Conservation (phyloP, 2,797 vertebrate genomes). For the Spinus pinus region DNA sequence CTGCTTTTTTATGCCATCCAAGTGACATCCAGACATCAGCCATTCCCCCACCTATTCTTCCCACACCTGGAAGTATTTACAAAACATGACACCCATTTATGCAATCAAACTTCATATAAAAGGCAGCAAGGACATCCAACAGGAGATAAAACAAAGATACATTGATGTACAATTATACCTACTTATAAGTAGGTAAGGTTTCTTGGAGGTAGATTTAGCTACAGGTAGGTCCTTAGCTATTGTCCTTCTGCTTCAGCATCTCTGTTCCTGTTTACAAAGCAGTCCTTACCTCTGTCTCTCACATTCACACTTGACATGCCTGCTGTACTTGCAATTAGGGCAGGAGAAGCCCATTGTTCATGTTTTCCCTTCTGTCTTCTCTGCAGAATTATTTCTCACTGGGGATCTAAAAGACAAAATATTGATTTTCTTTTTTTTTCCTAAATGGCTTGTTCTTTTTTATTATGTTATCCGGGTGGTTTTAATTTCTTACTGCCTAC, state of each 20-base stretch:
- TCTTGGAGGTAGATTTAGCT: slow-evolving; percentile 12
- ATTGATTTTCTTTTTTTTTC: slow-evolving; percentile 23
- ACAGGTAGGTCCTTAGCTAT: slow-evolving; percentile 24
- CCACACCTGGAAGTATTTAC: neutral
- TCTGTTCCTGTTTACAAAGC: slow-evolving; percentile 17
- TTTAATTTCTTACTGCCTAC: slow-evolving; percentile 61
- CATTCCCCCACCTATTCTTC: neutral
- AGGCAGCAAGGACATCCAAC: neutral
- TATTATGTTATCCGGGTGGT: slow-evolving; percentile 33
- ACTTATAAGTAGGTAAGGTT: neutral
- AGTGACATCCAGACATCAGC: neutral
- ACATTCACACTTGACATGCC: slow-evolving; percentile 48
- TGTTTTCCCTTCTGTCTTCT: slow-evolving; percentile 35
- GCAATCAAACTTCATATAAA: neutral
- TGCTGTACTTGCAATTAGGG: slow-evolving; percentile 59
- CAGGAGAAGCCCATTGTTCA: slow-evolving; percentile 37
- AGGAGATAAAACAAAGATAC: neutral
- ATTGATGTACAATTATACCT: neutral
- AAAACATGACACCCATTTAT: neutral
- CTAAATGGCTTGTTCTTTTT: slow-evolving; percentile 47
- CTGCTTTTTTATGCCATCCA: neutral
- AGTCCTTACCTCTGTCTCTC: neutral
- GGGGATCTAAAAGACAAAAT: slow-evolving; percentile 60
- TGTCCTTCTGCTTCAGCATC: slow-evolving; percentile 33
- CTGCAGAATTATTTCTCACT: slow-evolving; percentile 27